Evolutionary conservation across 2,113 vertebrate genomes (phyloP), one percentile per base, ranked within the genome.

Genomic region (Entosphenus tridentatus): DNA sequence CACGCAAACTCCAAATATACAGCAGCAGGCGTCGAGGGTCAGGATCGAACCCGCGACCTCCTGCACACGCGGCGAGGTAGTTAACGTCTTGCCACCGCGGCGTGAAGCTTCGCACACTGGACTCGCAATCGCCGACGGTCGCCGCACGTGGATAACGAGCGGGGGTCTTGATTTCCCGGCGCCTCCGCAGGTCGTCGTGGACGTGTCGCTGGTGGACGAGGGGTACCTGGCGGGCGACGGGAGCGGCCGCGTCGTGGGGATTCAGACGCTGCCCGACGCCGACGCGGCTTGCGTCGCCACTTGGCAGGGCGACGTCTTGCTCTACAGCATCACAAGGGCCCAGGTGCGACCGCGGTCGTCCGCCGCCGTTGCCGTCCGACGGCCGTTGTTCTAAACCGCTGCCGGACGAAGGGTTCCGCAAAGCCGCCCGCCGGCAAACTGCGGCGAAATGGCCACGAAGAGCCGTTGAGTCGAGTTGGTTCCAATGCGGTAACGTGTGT

Each of bases 281-380:
- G 86, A 92, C 71, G 83, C 84, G 0, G 83, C 84, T 1, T 96
- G 93, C 78, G 74, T 95, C 76, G 89, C 89, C 71, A 93, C 86
- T 8, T 80, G 83, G 5, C 79, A 75, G 1, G 93, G 93, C 8
- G 90, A 96, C 9, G 84, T 98, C 56, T 71, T 95, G 3, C 76
- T 98, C 3, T 95, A 83, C 74, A 87, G 77, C 75, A 74, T 89
- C 71, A 81, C 69, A 74, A 85, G 81, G 0, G 77, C 77, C 57
- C 83, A 92, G 86, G 93, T 96, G 73, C 73, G 57, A 69, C 16
- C 39, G 17, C 2, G 39, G 39, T 39, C 39, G 39, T 39, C 39
- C 39, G 39, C 39, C 39, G 39, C 39, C 39, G 39, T 39, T 39
- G 39, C 39, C 39, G 39, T 39, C 1, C 39, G 39, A 7, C 39